Percentiles rank a stretch among this genome's conserved stretches.
Conservation (phyloP, 2,888 invertebrate genomes). For the Xestia rhomboidea region DNA sequence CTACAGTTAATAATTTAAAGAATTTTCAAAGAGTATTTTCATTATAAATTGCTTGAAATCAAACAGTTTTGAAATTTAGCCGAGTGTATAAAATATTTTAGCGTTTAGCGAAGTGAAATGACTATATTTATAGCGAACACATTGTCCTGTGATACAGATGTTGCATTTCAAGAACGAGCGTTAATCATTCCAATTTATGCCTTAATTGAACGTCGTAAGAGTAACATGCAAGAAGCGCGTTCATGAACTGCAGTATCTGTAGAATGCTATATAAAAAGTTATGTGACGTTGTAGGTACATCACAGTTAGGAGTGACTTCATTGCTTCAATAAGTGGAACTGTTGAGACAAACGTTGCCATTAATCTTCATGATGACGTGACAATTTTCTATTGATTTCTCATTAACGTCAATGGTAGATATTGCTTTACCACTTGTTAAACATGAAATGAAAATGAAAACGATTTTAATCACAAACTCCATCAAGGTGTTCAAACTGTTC, state of each 20-base stretch:
- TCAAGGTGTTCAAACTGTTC: not conserved
- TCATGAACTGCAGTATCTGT: not conserved
- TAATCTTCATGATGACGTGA: not conserved
- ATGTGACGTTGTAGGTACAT: slow-evolving; percentile 51
- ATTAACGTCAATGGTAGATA: slow-evolving; percentile 7
- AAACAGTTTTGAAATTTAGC: slow-evolving; percentile 58
- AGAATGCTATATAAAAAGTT: slow-evolving; percentile 62
- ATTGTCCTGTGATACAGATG: slow-evolving; percentile 67
- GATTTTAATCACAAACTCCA: not conserved
- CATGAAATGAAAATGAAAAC: not conserved
- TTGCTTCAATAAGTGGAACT: slow-evolving; percentile 59
- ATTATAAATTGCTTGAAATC: slow-evolving; percentile 44
- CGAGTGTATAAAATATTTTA: slow-evolving; percentile 60
- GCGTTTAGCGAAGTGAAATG: slow-evolving; percentile 71
- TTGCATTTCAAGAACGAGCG: not conserved
- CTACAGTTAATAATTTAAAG: slow-evolving; percentile 63
- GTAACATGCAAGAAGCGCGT: not conserved
- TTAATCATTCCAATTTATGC: not conserved
- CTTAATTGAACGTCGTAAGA: not conserved
- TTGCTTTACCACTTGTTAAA: not conserved
- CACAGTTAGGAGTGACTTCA: slow-evolving; percentile 50
- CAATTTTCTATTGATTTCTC: not conserved
- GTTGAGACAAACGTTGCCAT: slow-evolving; percentile 10
- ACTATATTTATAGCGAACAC: slow-evolving; percentile 70
- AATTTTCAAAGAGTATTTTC: slow-evolving; percentile 56